Base-by-base conservation (phyloP, 1,140 invertebrate species). In the Drosophila auraria region DNA sequence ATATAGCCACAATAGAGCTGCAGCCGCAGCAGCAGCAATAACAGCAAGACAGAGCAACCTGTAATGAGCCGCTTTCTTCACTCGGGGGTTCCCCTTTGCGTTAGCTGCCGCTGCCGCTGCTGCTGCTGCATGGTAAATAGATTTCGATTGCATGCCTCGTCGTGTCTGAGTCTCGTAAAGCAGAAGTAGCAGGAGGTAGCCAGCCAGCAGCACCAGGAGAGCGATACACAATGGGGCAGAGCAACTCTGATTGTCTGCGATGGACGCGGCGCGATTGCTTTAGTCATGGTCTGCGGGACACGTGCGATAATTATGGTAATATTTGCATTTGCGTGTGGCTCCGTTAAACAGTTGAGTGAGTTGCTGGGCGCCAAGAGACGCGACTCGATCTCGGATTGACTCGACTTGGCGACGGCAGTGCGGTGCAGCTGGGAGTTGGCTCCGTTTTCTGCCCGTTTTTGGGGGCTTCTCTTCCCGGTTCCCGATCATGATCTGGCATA, bases 241-340 rank as follows among this genome's bases (percentile, higher is more conserved):
- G 27, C 54, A 51, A 71, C 66, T 57, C 54, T 42, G 70, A 73
- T 73, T 73, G 75, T 57, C 74, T 78, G 76, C 78, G 75, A 80
- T 83, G 84, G 84, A 84, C 77, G 73, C 82, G 86, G 73, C 82
- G 84, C 86, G 86, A 90, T 90, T 89, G 86, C 86, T 89, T 87
- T 87, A 82, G 84, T 89, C 84, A 89, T 89, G 84, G 86, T 89
- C 84, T 87, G 81, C 53, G 78, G 73, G 78, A 62, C 81, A 84
- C 80, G 84, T 87, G 84, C 84, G 84, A 87, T 87, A 89, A 87
- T 87, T 87, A 87, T 87, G 84, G 86, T 87, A 89, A 87, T 87
- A 87, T 87, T 87, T 87, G 84, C 84, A 87, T 89, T 87, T 87
- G 84, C 84, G 86, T 87, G 84, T 87, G 84, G 84, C 84, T 87